phyloP scores from a whole-genome alignment of 2,888 invertebrate species.

The Heliconius charithonia region DNA sequence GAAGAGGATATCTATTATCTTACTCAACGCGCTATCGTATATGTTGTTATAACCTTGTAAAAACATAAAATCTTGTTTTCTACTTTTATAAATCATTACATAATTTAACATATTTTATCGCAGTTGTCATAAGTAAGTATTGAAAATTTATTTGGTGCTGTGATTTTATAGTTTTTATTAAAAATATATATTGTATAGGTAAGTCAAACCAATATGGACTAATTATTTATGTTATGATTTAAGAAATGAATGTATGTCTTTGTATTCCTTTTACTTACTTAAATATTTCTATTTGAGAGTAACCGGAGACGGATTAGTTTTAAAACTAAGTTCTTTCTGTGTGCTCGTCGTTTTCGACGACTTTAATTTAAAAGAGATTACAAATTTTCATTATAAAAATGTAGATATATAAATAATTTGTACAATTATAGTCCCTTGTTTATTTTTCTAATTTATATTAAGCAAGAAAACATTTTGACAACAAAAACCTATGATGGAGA shows the following conservation, averaged over 20 bases:
- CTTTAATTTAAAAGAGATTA: background rate
- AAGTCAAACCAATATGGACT: background rate
- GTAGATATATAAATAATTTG: background rate
- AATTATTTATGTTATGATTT: background rate
- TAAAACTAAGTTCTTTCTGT: background rate
- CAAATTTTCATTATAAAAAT: background rate
- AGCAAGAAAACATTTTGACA: background rate
- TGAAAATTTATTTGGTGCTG: background rate
- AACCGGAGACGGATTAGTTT: background rate
- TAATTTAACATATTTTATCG: constrained; percentile 7
- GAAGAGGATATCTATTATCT: constrained; percentile 10
- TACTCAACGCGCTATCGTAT: constrained; percentile 8
- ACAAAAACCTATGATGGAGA: constrained; percentile 83
- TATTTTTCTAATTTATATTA: too few species aligned
- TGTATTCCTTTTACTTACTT: background rate
- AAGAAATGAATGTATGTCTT: too few species aligned
- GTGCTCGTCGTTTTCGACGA: background rate
- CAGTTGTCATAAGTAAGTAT: background rate
- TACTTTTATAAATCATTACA: background rate
- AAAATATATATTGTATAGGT: background rate
- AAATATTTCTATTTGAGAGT: background rate
- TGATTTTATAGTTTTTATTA: background rate
- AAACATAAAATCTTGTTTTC: background rate
- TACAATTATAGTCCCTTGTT: too few species aligned
- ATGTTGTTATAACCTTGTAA: constrained; percentile 18